phyloP scores from a whole-genome alignment of 2,113 vertebrate genomes.

The Pica pica region DNA sequence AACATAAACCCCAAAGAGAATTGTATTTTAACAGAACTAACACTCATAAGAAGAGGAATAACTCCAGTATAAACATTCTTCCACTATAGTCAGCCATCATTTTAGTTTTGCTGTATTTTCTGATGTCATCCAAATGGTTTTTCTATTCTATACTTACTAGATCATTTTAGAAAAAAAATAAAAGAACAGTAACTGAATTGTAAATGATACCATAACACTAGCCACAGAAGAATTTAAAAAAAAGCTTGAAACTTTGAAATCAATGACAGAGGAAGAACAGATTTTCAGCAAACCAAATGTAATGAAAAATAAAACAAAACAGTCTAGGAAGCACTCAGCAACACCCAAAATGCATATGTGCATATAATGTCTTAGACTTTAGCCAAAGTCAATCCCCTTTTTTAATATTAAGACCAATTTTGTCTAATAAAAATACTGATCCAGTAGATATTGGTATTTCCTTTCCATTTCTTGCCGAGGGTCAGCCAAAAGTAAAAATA shows the following conservation, averaged over 20 bases:
- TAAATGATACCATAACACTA: neutral
- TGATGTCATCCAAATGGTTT: constrained; percentile 11
- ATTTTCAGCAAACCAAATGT: constrained; percentile 1
- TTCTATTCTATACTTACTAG: neutral
- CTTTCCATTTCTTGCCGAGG: constrained; percentile 34
- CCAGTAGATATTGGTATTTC: constrained; percentile 44
- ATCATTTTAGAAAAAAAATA: neutral
- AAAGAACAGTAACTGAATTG: neutral
- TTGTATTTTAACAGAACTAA: neutral
- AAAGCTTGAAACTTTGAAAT: neutral
- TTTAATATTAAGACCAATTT: constrained; percentile 8
- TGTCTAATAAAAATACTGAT: constrained; percentile 49
- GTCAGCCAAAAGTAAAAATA: constrained; percentile 62
- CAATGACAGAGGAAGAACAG: neutral
- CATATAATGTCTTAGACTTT: neutral
- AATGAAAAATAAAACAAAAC: neutral
- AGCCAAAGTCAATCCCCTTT: constrained; percentile 49
- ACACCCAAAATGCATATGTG: constrained; percentile 1
- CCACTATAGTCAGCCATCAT: neutral
- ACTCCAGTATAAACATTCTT: neutral
- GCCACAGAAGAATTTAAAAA: neutral
- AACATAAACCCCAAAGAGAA: neutral
- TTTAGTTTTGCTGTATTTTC: neutral
- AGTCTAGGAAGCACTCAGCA: neutral
- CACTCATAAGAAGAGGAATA: neutral